A percentile compares a stretch with the other conserved stretches of the same genome.
Conservation (phyloP, 2,888 invertebrate genomes). For the Epiblema foenella region DNA sequence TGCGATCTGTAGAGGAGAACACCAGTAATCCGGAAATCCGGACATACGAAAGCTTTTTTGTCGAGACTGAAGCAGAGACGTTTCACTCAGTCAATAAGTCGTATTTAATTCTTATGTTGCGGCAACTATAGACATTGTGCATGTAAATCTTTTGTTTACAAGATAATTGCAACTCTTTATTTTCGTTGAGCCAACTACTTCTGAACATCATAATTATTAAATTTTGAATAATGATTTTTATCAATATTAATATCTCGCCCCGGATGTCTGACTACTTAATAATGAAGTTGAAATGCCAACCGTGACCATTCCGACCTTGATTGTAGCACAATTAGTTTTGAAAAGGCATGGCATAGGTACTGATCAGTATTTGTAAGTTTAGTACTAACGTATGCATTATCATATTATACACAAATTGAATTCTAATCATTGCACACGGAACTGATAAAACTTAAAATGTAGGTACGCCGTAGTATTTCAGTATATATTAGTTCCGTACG, state of each 20-base stretch:
- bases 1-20: no score
- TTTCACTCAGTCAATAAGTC: no score
- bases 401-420: no score
- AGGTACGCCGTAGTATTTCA: no score
- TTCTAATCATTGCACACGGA: background rate
- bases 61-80: no score
- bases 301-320: slow-evolving; percentile 43
- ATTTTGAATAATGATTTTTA: slow-evolving; percentile 31
- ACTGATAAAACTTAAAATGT: no score
- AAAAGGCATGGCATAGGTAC: slow-evolving; percentile 10
- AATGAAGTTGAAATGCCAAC: slow-evolving; percentile 44
- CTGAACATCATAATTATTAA: slow-evolving; percentile 1
- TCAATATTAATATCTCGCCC: slow-evolving; percentile 37
- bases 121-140: no score
- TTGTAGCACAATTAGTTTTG: slow-evolving; percentile 22
- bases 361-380: background rate
- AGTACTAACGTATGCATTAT: background rate
- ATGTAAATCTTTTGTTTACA: background rate
- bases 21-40: no score
- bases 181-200: background rate
- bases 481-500: no score
- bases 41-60: no score
- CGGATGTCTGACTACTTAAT: slow-evolving; percentile 40
- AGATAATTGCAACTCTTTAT: background rate
- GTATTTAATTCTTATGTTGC: no score